These are phyloP conservation scores for Paguma larvata DNA, from an alignment of 2,797 vertebrate genomes.

Conservation along the genomic window DNA sequence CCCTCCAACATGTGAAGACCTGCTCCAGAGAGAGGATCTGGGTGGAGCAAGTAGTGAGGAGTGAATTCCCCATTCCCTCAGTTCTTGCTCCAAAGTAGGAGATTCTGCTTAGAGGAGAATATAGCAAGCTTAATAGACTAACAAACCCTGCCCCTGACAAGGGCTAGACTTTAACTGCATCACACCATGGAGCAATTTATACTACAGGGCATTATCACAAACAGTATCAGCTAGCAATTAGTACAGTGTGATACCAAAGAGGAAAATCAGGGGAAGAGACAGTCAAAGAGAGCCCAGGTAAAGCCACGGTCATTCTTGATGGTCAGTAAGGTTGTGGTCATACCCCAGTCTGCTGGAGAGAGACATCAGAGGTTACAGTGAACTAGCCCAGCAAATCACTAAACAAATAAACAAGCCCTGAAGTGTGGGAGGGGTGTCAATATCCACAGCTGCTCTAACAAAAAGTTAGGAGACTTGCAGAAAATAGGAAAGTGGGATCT, in stretches of 20 bases:
- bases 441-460: neutral
- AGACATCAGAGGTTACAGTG: neutral
- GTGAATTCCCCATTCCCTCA: neutral
- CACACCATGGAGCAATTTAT: constrained; percentile 18
- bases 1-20: neutral
- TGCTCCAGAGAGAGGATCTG: neutral
- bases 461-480: neutral
- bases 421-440: neutral
- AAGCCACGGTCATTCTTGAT: neutral
- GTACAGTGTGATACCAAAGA: neutral
- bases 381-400: constrained; percentile 5
- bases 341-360: neutral
- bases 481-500: neutral
- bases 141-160: neutral
- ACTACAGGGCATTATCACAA: constrained; percentile 22
- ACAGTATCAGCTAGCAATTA: constrained; percentile 12
- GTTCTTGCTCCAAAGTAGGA: neutral
- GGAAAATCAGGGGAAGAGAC: neutral
- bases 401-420: constrained; percentile 22
- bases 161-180: neutral
- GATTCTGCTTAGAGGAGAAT: neutral
- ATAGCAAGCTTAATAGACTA: constrained; percentile 26
- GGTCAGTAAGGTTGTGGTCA: neutral
- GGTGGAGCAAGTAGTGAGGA: neutral
- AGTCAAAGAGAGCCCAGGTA: neutral